Base-by-base conservation (phyloP, 2,797 vertebrate genomes). In the Liparis tanakae region DNA sequence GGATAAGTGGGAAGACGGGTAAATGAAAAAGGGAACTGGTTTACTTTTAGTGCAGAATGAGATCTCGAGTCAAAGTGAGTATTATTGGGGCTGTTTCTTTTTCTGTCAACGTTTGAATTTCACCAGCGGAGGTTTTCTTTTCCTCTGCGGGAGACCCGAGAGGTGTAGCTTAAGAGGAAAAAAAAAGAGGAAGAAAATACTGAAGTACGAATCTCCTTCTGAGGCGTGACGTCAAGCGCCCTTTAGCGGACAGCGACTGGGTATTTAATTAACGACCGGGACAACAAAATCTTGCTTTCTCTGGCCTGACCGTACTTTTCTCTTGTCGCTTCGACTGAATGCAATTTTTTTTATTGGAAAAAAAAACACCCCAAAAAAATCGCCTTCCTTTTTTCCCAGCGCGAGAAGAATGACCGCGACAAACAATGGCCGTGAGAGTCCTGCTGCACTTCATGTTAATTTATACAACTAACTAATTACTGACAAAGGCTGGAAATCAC, bases 391-490 rank as follows among this genome's bases (percentile, higher is more conserved):
- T 76, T 82, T 86, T 76, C 82, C 82, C 84, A 83, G 84, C 60
- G 15, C 13, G 22, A 83, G 83, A 85, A 84, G 79, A 85, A 93
- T 95, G 95, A 96, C 95, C 94, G 93, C 92, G 91, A 91, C 93
- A 95, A 96, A 97, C 96, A 96, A 96, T 96, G 95, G 93, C 89
- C 91, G 92, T 90, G 85, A 96, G 95, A 96, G 95, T 93, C 94
- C 94, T 93, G 94, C 83, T 85, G 83, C 94, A 96, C 95, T 96
- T 96, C 95, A 95, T 95, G 96, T 97, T 99, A 97, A 98, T 97
- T 98, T 97, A 97, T 97, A 97, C 96, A 97, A 97, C 95, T 95
- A 96, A 96, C 96, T 98, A 98, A 98, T 98, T 97, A 96, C 96
- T 92, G 94, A 95, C 96, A 97, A 97, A 97, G 96, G 95, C 92